phyloP scores from a whole-genome alignment of 2,888 invertebrate genomes.

The Macrosiphum euphorbiae region DNA sequence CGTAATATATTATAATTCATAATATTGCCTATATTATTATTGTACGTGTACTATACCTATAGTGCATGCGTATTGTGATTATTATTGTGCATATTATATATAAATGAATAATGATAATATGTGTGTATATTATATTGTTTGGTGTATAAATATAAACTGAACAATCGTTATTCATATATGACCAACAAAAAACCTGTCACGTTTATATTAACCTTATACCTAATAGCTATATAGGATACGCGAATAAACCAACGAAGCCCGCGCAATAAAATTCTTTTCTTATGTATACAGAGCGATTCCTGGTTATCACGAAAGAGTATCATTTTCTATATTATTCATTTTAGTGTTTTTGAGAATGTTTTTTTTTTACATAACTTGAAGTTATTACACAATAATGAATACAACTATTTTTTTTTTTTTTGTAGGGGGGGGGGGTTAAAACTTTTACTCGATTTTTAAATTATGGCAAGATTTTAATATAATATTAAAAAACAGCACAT shows the following conservation, averaged over 20 bases:
- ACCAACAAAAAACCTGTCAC: conserved; percentile 24
- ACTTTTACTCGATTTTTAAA: neutral
- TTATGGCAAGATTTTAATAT: neutral
- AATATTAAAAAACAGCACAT: neutral
- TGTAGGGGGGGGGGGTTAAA: neutral
- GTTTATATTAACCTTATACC: neutral
- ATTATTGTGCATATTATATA: neutral
- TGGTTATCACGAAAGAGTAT: neutral
- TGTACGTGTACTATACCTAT: neutral
- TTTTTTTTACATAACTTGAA: neutral
- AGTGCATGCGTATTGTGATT: neutral
- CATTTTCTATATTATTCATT: neutral
- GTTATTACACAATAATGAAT: neutral
- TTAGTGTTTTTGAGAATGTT: neutral
- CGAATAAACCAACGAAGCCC: neutral
- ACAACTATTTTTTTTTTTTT: neutral
- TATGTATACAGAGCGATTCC: neutral
- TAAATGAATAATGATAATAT: no score
- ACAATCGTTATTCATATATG: neutral
- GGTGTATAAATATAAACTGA: neutral
- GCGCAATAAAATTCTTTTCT: neutral
- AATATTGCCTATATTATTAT: neutral
- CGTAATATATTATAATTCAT: no score
- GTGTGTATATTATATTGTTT: neutral
- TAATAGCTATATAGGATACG: neutral